Percentiles rank a stretch among this genome's conserved stretches.
phyloP scores from a whole-genome alignment of 2,888 invertebrate species.

The Neoascia interrupta region DNA sequence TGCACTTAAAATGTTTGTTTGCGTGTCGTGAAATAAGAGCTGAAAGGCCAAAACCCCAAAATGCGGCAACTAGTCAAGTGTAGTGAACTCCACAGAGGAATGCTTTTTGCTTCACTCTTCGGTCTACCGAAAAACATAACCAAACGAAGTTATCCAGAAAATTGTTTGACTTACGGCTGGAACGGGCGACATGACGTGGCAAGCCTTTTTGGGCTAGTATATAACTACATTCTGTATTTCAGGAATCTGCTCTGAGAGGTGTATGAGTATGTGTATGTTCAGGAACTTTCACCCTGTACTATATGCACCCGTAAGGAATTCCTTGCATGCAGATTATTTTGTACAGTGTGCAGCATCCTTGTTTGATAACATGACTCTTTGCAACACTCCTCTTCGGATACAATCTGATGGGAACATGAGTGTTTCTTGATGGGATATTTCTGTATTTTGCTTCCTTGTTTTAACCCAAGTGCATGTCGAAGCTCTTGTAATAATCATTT shows the following conservation, averaged over 20 bases:
- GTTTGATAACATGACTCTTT: conserved; percentile 26
- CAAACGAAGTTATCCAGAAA: conserved; percentile 46
- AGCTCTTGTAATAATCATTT: conserved; percentile 51
- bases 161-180: conserved; percentile 35
- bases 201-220: no score
- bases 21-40: conserved; percentile 36
- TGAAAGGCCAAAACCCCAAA: conserved; percentile 38
- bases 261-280: not conserved
- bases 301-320: conserved; percentile 32
- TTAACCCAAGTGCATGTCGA: conserved; percentile 45
- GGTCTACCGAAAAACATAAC: conserved; percentile 11
- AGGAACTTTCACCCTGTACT: conserved; percentile 38
- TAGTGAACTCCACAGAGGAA: conserved; percentile 31
- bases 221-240: conserved; percentile 9
- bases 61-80: conserved; percentile 32
- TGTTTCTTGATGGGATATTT: conserved; percentile 39
- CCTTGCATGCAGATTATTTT: conserved; percentile 40
- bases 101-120: not conserved
- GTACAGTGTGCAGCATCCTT: conserved; percentile 25
- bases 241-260: not conserved
- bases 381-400: conserved; percentile 25
- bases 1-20: conserved; percentile 40
- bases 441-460: conserved; percentile 35
- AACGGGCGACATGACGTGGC: no score
- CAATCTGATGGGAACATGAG: conserved; percentile 33